Conservation (phyloP, 1,140 invertebrate genomes). For the Heliothis virescens region DNA sequence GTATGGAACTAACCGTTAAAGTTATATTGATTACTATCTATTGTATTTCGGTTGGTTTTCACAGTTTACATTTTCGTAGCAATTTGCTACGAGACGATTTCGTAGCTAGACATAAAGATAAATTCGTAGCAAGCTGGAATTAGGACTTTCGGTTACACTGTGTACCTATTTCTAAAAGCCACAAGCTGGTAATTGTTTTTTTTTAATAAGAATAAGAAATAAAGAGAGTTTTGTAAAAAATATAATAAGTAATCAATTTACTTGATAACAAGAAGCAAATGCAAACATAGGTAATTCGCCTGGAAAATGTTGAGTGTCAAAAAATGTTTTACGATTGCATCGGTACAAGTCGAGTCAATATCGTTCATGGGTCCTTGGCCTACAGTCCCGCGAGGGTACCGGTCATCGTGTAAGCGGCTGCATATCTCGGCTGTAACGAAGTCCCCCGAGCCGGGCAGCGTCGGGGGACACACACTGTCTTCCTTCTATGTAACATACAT, state of each 20-base stretch:
- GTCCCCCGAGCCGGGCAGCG: slow-evolving; percentile 18
- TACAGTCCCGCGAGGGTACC: background rate
- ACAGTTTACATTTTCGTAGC: background rate
- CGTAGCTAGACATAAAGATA: background rate
- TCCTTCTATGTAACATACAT: background rate
- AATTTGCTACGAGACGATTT: background rate
- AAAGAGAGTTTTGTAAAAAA: no score
- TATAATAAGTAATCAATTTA: no score
- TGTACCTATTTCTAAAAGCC: no score
- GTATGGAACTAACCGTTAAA: background rate
- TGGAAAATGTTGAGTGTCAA: background rate
- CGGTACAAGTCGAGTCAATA: background rate
- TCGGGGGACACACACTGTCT: slow-evolving; percentile 25
- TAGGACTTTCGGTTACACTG: background rate
- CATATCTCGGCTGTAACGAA: slow-evolving; percentile 43
- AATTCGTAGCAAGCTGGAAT: background rate
- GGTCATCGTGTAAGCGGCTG: slow-evolving; percentile 30
- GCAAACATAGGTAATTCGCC: no score
- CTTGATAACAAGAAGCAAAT: no score
- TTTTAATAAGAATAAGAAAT: no score
- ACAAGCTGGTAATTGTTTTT: no score
- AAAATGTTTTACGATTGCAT: no score
- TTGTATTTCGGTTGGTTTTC: background rate
- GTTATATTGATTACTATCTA: background rate
- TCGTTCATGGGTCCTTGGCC: background rate